Evolutionary conservation across 1,140 invertebrate species (phyloP).

Genomic region (Pararge aegeria): DNA sequence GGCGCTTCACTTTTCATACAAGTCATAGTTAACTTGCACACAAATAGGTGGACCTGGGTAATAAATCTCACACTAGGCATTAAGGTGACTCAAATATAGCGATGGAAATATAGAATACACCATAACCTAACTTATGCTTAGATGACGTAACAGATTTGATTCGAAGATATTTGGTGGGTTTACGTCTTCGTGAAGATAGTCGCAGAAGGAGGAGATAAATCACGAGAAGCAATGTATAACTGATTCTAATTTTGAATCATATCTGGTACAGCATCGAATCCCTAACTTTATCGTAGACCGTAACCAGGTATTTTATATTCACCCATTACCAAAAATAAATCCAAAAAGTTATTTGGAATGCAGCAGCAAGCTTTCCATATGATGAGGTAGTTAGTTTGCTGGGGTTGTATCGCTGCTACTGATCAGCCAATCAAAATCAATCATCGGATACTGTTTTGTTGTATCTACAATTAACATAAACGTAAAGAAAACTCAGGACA

Average conservation of each 20-base stretch:
- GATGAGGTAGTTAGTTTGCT: conserved; percentile 57
- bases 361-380: conserved; percentile 41
- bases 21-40: too few species aligned
- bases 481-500: conserved; percentile 51
- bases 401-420: conserved; percentile 66
- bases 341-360: conserved; percentile 39
- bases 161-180: conserved; percentile 3
- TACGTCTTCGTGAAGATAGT: neutral
- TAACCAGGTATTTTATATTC: conserved; percentile 40
- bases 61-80: too few species aligned
- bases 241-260: neutral
- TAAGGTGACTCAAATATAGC: too few species aligned
- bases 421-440: conserved; percentile 79
- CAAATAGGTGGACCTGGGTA: too few species aligned
- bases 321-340: conserved; percentile 52
- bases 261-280: conserved; percentile 13
- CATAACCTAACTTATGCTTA: conserved; percentile 2
- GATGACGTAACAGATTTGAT: conserved; percentile 21
- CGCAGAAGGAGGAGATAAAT: neutral
- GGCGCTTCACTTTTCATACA: too few species aligned
- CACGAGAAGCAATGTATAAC: neutral
- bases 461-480: conserved; percentile 79
- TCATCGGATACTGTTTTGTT: conserved; percentile 77
- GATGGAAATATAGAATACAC: neutral
- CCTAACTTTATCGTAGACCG: conserved; percentile 25